Evolutionary conservation across 2,888 invertebrate genomes (phyloP).

Genomic region (Tetragonula carbonaria): DNA sequence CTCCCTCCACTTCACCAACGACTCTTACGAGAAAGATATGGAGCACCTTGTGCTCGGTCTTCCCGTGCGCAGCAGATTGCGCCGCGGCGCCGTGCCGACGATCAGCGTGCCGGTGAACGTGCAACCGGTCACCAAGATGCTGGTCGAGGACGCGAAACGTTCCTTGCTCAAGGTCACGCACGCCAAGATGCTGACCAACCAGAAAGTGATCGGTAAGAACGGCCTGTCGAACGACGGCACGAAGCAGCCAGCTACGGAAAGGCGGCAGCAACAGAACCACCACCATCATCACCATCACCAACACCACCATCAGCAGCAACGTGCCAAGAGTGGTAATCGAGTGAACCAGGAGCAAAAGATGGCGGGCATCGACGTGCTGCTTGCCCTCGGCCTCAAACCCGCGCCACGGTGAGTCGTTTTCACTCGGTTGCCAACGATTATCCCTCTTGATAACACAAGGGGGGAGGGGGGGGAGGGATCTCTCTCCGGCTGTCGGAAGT

Average conservation of each 20-base stretch:
- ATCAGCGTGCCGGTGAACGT: conserved; percentile 82
- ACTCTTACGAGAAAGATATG: conserved; percentile 86
- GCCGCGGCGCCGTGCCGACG: conserved; percentile 85
- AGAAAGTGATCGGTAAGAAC: conserved; percentile 62
- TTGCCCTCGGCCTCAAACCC: conserved; percentile 86
- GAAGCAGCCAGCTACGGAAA: conserved; percentile 52
- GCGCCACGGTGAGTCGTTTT: conserved; percentile 80
- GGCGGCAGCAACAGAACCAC: conserved; percentile 54
- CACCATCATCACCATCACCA: conserved; percentile 47
- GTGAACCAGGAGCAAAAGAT: conserved; percentile 74
- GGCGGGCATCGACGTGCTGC: conserved; percentile 84
- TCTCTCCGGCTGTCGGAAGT: conserved; percentile 41
- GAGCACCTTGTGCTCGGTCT: conserved; percentile 86
- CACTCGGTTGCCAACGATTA: conserved; percentile 8
- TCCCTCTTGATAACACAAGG: conserved; percentile 14
- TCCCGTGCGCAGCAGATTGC: conserved; percentile 85
- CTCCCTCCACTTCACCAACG: conserved; percentile 85
- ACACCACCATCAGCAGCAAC: conserved; percentile 56
- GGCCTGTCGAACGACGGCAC: conserved; percentile 41
- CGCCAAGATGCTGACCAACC: conserved; percentile 69
- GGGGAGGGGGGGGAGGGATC: neutral
- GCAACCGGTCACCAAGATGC: conserved; percentile 82
- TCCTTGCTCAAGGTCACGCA: conserved; percentile 79
- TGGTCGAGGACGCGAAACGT: conserved; percentile 77
- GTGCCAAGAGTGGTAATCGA: conserved; percentile 62